Evolutionary conservation across 2,888 invertebrate species (phyloP).

Genomic region (Metopia argyrocephala): DNA sequence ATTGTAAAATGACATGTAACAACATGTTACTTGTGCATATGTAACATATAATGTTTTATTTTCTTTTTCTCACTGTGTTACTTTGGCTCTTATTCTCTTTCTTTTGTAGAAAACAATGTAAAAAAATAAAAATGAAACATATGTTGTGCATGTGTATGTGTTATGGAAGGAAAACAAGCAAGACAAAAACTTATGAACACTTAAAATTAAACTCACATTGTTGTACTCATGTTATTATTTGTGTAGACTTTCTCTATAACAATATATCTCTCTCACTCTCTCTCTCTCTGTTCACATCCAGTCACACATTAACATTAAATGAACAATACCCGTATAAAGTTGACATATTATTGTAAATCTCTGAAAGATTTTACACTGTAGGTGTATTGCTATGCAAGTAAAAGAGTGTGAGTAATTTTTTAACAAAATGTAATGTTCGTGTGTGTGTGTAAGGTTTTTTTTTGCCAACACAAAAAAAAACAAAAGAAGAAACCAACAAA

Average conservation of each 20-base stretch:
- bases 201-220: background rate
- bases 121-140: background rate
- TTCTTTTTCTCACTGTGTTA: too few relatives aligned
- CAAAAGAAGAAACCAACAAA: constrained; percentile 4
- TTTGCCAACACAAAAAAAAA: background rate
- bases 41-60: background rate
- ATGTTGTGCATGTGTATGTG: background rate
- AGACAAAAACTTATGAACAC: background rate
- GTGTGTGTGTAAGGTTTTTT: background rate
- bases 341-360: constrained; percentile 6
- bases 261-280: background rate
- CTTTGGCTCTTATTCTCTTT: background rate
- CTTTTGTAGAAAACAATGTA: background rate
- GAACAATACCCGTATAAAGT: background rate
- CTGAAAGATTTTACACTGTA: background rate
- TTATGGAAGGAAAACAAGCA: background rate
- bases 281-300: background rate
- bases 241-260: background rate
- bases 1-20: background rate
- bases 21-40: background rate
- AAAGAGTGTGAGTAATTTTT: constrained; percentile 8
- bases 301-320: background rate
- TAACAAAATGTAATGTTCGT: background rate
- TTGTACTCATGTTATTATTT: background rate
- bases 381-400: background rate